phyloP scores from a whole-genome alignment of 53 echinoderm and acorn worm genomes.

The Mesocentrotus franciscanus region DNA sequence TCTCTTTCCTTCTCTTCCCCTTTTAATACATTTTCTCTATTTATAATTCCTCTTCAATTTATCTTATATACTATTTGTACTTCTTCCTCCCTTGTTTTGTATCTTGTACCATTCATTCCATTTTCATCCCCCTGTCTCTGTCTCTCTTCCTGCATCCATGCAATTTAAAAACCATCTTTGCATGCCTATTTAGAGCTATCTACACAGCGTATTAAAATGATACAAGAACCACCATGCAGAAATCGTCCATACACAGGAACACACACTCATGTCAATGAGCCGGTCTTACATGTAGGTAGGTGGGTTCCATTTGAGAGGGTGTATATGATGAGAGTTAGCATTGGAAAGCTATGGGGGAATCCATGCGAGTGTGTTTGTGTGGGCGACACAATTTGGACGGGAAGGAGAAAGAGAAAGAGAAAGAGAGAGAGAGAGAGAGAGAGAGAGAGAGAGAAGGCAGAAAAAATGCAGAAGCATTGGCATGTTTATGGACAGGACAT shows the following conservation, averaged over 20 bases:
- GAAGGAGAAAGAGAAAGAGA: neutral
- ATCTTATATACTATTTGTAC: neutral
- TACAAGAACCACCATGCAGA: conserved; percentile 3
- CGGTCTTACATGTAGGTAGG: neutral
- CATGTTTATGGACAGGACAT: conserved; percentile 47
- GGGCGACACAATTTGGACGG: conserved; percentile 5
- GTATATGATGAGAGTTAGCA: neutral
- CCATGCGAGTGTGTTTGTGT: conserved; percentile 3
- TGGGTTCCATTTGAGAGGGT: neutral
- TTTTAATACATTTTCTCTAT: neutral
- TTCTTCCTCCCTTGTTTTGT: neutral
- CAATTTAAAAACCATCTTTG: conserved; percentile 25
- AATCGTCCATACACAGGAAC: neutral
- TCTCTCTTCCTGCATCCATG: neutral
- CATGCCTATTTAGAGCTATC: neutral
- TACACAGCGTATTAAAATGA: neutral
- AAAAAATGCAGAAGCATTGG: conserved; percentile 16
- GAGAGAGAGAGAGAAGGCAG: neutral
- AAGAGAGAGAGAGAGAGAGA: neutral
- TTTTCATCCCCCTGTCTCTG: neutral
- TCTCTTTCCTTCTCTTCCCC: no score
- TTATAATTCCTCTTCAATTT: neutral
- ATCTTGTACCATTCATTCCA: neutral
- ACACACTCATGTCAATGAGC: neutral
- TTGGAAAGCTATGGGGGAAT: neutral